Conservation (phyloP, 2,113 vertebrate genomes). For the Chloebia gouldiae region DNA sequence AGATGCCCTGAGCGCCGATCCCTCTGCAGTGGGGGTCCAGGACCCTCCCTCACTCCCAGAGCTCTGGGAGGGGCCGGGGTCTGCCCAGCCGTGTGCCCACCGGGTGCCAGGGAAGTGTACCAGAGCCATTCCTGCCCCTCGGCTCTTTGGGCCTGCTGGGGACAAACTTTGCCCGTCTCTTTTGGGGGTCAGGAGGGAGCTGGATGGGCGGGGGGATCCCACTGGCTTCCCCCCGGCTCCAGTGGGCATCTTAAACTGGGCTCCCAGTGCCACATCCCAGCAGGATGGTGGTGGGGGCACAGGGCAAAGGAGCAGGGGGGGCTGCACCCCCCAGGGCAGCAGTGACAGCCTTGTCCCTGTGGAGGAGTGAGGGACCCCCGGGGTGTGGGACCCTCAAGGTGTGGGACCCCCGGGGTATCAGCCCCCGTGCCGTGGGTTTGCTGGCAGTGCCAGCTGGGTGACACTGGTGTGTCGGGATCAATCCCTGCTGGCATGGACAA, state of each 20-base stretch:
- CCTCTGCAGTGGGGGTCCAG: fast-evolving
- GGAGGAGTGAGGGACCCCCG: too few relatives aligned
- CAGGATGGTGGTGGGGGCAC: background rate
- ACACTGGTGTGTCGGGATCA: fast-evolving
- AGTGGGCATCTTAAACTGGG: background rate
- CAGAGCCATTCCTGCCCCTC: background rate
- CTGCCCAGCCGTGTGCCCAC: fast-evolving
- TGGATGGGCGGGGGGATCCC: fast-evolving
- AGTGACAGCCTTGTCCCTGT: background rate
- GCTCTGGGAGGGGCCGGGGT: background rate
- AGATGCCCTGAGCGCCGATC: background rate
- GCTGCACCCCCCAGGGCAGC: background rate
- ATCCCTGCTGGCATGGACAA: background rate
- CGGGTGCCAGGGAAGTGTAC: background rate
- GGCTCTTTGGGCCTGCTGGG: background rate
- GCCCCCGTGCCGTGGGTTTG: fast-evolving
- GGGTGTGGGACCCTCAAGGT: background rate
- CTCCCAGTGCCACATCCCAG: fast-evolving
- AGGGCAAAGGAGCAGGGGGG: background rate
- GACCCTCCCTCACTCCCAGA: background rate
- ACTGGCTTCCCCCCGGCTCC: too few relatives aligned
- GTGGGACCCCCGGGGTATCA: background rate
- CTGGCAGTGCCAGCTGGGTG: background rate
- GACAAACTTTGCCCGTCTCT: background rate
- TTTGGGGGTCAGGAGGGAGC: background rate